Conservation (phyloP, 2,888 invertebrate species). For the Idaea dimidiata region DNA sequence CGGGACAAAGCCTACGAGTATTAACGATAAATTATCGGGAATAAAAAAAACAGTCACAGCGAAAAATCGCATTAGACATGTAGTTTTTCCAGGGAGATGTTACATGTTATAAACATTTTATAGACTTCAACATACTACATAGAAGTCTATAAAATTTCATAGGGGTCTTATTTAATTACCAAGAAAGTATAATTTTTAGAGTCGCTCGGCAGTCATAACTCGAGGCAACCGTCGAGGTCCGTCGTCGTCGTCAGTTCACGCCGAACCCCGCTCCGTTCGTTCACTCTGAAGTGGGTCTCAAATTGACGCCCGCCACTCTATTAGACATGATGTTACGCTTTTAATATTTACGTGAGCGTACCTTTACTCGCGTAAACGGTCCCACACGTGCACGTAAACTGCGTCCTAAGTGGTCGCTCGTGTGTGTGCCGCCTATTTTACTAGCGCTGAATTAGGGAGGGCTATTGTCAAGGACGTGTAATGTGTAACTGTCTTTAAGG, state of each 20-base stretch:
- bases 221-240: slow-evolving; percentile 8
- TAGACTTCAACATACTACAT: too few species aligned
- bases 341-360: slow-evolving; percentile 47
- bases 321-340: slow-evolving; percentile 51
- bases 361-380: slow-evolving; percentile 32
- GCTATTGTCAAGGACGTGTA: not conserved
- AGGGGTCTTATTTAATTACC: too few species aligned
- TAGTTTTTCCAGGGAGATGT: too few species aligned
- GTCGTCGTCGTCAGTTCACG: slow-evolving; percentile 18
- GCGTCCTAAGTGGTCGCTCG: not conserved
- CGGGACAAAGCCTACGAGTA: too few species aligned
- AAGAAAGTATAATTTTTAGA: not conserved
- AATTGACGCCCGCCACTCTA: slow-evolving; percentile 57
- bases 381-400: slow-evolving; percentile 5
- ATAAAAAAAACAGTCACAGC: too few species aligned
- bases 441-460: not conserved
- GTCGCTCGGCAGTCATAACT: slow-evolving; percentile 16
- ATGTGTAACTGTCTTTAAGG: not conserved
- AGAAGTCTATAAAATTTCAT: too few species aligned
- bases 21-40: too few species aligned
- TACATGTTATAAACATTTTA: too few species aligned
- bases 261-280: slow-evolving; percentile 35
- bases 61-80: too few species aligned
- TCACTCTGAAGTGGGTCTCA: slow-evolving; percentile 51
- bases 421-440: not conserved